Conservation (phyloP, 2,888 invertebrate genomes). For the Camponotus fellah region DNA sequence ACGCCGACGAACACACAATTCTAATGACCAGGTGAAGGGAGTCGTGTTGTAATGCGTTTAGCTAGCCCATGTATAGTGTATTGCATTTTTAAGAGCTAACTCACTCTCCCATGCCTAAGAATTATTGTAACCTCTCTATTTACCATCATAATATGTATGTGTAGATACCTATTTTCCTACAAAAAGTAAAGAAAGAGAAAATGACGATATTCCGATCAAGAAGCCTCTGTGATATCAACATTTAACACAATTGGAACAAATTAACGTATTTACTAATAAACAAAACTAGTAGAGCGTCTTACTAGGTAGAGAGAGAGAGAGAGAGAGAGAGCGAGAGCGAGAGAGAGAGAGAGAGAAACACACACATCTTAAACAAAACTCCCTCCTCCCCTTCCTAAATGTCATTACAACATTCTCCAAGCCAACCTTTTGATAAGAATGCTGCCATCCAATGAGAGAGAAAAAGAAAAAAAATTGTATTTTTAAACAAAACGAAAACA, state of each 20-base stretch:
- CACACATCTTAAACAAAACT: slow-evolving; percentile 45
- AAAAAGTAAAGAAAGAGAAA: slow-evolving; percentile 69
- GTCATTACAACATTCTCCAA: slow-evolving; percentile 85
- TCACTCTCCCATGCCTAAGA: slow-evolving; percentile 71
- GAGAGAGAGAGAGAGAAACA: slow-evolving; percentile 53
- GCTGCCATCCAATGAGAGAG: slow-evolving; percentile 82
- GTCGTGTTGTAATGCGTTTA: slow-evolving; percentile 85
- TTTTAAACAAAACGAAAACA: slow-evolving; percentile 83
- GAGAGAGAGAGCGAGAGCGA: not conserved
- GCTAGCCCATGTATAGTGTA: slow-evolving; percentile 86
- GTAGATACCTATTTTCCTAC: slow-evolving; percentile 86
- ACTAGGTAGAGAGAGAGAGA: slow-evolving; percentile 73
- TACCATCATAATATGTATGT: slow-evolving; percentile 83
- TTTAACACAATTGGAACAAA: slow-evolving; percentile 82
- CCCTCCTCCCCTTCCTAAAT: slow-evolving; percentile 81
- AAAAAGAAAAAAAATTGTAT: slow-evolving; percentile 78
- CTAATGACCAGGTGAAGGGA: slow-evolving; percentile 83
- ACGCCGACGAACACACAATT: slow-evolving; percentile 81
- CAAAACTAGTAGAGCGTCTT: slow-evolving; percentile 75
- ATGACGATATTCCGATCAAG: slow-evolving; percentile 81
- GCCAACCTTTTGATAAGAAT: slow-evolving; percentile 84
- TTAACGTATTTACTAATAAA: slow-evolving; percentile 81
- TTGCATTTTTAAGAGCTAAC: slow-evolving; percentile 84
- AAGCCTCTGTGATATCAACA: slow-evolving; percentile 85
- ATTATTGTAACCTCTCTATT: slow-evolving; percentile 77